Base-by-base conservation (phyloP, 1,140 invertebrate genomes). In the Glomeris maerens region DNA sequence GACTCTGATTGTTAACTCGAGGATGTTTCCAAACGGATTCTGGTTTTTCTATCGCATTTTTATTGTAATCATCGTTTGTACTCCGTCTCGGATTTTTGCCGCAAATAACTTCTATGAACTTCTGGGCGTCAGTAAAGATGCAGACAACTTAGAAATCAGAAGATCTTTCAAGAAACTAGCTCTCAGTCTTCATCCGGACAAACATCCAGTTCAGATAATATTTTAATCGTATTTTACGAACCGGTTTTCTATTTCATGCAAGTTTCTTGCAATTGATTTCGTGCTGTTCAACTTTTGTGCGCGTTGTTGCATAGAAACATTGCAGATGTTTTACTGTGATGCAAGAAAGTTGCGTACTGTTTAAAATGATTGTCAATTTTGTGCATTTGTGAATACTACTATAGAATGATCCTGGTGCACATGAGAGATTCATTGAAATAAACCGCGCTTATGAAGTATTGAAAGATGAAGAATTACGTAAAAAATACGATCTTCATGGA, bases 101-200 rank as follows among this genome's bases (percentile, higher is more conserved):
- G 53, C 51, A 23, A 63, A 67, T 27, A 69, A 75, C 59, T 78
- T 67, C 59, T 89, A 89, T 63, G 73, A 81, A 57, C 60, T 87
- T 41, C 68, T 89, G 27, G 80, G 78, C 10, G 66, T 89, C 29
- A 62, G 70, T 0, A 78, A 75, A 67, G 74, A 78, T 64, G 83
- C 84, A 0, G 74, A 75, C 52, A 71, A 75, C 46, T 74, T 78
- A 62, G 81, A 85, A 62, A 87, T 90, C 48, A 70, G 81, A 55
- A 79, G 78, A 65, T 83, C 83, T 21, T 90, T 86, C 62, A 89
- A 88, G 66, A 81, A 78, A 65, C 59, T 88, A 26, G 85, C 83
- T 2, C 71, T 89, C 2, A 77, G 76, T 55, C 69, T 78, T 54
- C 85, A 90, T 73, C 85, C 85, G 23, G 85, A 90, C 67, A 89